Evolutionary conservation across 2,888 invertebrate species (phyloP), one percentile per base, ranked within the genome.

Genomic region (Nymphalis urticae): DNA sequence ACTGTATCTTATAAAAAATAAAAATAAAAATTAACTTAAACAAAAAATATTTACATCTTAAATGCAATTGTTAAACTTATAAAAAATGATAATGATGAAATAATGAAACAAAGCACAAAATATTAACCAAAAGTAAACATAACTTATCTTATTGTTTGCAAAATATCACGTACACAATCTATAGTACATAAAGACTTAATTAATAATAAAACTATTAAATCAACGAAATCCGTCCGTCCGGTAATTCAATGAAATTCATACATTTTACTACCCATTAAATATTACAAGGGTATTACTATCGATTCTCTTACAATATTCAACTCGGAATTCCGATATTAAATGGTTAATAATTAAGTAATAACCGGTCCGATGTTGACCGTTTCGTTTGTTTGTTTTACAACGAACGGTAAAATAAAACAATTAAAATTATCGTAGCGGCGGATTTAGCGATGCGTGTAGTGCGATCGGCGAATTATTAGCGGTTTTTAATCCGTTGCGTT

Each of bases 401-500:
- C 66, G 66, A 36, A 60, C 58, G 50, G 58, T 59, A 51, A 64
- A 72, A 71, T 73, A 68, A 75, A 75, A 73, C 73, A 75, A 76
- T 80, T 76, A 74, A 73, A 70, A 75, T 77, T 62, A 80, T 80
- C 76, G 74, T 72, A 73, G 42, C 76, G 72, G 67, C 71, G 72
- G 78, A 77, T 80, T 77, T 73, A 72, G 75, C 63, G 71, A 71
- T 48, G 64, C 70, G 71, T 70, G 62, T 69, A 48, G 56, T 66
- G 69, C 66, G 75, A 64, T 70, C 71, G 71, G 65, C 77, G 69
- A 80, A 80, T 79, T 78, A 81, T 80, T 78, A 77, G 77, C 76
- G 79, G 77, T 76, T 80, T 83, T 82, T 82, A 80, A 81, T 82
- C 76, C 77, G 61, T 68, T 67, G 65, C 77, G 79, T 79, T 82